phyloP scores from a whole-genome alignment of 2,888 invertebrate genomes.

The Microctonus brassicae region DNA sequence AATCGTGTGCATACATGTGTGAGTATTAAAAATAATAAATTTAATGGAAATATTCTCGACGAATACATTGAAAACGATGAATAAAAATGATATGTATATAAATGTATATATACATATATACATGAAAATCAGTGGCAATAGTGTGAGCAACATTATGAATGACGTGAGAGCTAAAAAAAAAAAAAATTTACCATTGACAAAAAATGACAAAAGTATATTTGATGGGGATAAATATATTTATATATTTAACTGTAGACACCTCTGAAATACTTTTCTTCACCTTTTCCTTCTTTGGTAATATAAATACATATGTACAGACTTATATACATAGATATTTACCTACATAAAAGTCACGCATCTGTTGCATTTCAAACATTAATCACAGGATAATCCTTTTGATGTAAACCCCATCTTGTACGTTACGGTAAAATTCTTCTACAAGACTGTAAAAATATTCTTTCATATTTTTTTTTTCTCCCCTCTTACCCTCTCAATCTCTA shows the following conservation, averaged over 20 bases:
- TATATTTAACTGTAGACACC: neutral
- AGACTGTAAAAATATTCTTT: neutral
- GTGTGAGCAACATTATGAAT: neutral
- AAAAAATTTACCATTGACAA: neutral
- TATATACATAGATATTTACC: conserved; percentile 23
- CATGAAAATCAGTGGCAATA: neutral
- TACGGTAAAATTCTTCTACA: conserved; percentile 38
- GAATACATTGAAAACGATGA: neutral
- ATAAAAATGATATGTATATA: neutral
- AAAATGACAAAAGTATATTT: neutral
- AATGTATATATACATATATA: neutral
- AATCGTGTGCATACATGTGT: neutral
- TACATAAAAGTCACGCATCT: conserved; percentile 56
- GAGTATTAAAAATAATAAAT: neutral
- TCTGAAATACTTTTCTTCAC: neutral
- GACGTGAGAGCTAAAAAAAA: neutral
- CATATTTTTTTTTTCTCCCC: neutral
- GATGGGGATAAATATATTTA: neutral
- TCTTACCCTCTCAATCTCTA: neutral
- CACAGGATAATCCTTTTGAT: conserved; percentile 62
- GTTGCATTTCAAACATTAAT: conserved; percentile 61
- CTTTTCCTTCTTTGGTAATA: neutral
- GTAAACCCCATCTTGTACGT: conserved; percentile 39
- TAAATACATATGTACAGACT: too few species aligned
- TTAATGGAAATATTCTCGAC: neutral